Evolutionary conservation across 2,888 invertebrate genomes (phyloP), one percentile per base, ranked within the genome.

Genomic region (Agrochola lota): DNA sequence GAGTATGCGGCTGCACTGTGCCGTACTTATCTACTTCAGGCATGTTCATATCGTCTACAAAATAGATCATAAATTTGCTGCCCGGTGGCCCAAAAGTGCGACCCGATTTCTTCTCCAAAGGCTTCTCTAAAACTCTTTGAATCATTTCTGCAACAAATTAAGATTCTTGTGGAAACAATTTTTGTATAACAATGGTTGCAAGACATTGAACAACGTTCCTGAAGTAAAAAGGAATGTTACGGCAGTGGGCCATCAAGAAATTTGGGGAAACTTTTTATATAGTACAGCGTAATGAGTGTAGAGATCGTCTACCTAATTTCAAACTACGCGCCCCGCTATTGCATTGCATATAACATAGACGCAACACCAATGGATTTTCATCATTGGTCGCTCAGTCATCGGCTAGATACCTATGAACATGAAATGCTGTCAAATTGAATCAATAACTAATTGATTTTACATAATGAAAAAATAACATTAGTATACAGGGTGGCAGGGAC

Each of bases 1-100:
- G 97, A 0, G 99, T 99, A 91, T 99, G 99, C 0, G 99, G 99
- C 92, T 99, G 99, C 23, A 99, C 99, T 0, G 99, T 99, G 77
- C 98, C 99, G 93, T 99, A 99, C 76, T 97, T 97, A 94, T 99
- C 99, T 6, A 99, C 99, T 96, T 99, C 99, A 0, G 99, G 99
- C 99, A 99, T 99, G 93, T 99, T 99, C 98, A 99, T 97, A 91
- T 99, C 99, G 91, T 99, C 99, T 77, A 99, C 98, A 93, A 99
- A 99, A 94, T 99, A 99, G 74, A 99, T 98, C 97, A 99, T 98
- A 35, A 97, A 97, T 94, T 99, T 99, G 91, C 97, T 98, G n/a
- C 99, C 99, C 0, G 99, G 98, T 0, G 99, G 99, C 0, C 99
- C 99, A 92, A 98, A 99, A 93, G 98, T 99, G 77, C 99, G 97